These are phyloP conservation scores for Caenorhabditis doughertyi DNA, from an alignment of 2,888 invertebrate genomes.

Conservation along the genomic window DNA sequence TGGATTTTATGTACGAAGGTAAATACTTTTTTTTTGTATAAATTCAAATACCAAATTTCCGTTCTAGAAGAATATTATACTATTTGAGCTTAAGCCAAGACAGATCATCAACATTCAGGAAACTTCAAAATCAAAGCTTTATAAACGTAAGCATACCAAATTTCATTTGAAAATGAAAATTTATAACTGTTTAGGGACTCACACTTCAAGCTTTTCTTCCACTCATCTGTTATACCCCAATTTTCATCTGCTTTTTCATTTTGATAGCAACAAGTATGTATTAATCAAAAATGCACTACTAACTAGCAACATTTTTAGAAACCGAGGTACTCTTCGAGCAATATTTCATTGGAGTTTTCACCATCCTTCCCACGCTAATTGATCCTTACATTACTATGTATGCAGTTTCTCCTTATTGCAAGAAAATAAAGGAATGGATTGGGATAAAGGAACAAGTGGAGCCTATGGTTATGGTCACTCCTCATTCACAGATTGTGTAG, in stretches of 20 bases:
- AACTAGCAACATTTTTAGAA: slow-evolving; percentile 5
- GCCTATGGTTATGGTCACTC: background rate
- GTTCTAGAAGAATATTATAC: slow-evolving; percentile 1
- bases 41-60: too few relatives aligned
- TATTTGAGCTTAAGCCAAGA: background rate
- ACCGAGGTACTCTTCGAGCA: slow-evolving; percentile 7
- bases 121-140: background rate
- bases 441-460: background rate
- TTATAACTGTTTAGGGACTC: slow-evolving; percentile 8
- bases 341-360: slow-evolving; percentile 12
- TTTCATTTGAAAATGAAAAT: background rate
- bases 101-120: background rate
- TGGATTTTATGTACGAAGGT: slow-evolving; percentile 19
- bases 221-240: slow-evolving; percentile 17
- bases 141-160: slow-evolving; percentile 4
- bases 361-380: background rate
- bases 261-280: background rate
- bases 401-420: slow-evolving; percentile 17
- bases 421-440: slow-evolving; percentile 1
- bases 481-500: background rate
- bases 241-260: slow-evolving; percentile 14
- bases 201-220: slow-evolving; percentile 27
- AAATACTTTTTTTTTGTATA: too few relatives aligned
- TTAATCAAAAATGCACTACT: background rate
- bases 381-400: slow-evolving; percentile 31